These are phyloP conservation scores for Argyresthia goedartella DNA, from an alignment of 2,888 invertebrate genomes.

Conservation along the genomic window DNA sequence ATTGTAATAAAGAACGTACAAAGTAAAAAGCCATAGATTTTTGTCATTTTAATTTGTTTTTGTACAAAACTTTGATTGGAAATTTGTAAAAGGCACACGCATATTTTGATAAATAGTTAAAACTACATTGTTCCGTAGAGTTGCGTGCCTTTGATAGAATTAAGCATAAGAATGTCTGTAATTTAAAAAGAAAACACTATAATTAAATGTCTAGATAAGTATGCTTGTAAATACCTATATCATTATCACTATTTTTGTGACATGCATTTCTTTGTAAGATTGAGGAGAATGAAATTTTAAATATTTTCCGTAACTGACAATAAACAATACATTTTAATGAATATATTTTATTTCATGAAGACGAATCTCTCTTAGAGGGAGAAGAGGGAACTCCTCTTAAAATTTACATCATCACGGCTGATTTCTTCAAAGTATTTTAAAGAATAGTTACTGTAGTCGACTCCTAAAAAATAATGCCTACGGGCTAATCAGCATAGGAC, in stretches of 20 bases:
- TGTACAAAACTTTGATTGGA: background rate
- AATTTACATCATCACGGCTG: too few species aligned
- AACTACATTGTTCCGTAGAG: background rate
- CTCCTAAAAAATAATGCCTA: too few species aligned
- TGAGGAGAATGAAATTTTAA: conserved; percentile 59
- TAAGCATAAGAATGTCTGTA: background rate
- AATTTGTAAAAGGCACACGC: conserved; percentile 25
- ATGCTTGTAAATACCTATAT: conserved; percentile 23
- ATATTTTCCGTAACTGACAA: conserved; percentile 66
- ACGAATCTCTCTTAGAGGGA: background rate
- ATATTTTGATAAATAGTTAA: background rate
- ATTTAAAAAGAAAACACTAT: background rate
- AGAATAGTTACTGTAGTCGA: too few species aligned
- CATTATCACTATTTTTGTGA: conserved; percentile 62
- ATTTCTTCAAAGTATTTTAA: too few species aligned
- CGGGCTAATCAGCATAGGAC: too few species aligned
- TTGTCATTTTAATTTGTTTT: background rate
- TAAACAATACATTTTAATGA: conserved; percentile 32
- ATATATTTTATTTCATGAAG: background rate
- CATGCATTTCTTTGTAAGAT: conserved; percentile 66
- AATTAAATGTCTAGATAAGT: conserved; percentile 2
- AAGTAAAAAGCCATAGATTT: background rate
- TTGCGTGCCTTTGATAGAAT: conserved; percentile 3
- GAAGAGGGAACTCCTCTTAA: too few species aligned
- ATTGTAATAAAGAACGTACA: background rate